A percentile compares a stretch with the other conserved stretches of the same genome.
Evolutionary conservation across 2,113 vertebrate genomes (phyloP).

Genomic region (Mormyrus lacerda): DNA sequence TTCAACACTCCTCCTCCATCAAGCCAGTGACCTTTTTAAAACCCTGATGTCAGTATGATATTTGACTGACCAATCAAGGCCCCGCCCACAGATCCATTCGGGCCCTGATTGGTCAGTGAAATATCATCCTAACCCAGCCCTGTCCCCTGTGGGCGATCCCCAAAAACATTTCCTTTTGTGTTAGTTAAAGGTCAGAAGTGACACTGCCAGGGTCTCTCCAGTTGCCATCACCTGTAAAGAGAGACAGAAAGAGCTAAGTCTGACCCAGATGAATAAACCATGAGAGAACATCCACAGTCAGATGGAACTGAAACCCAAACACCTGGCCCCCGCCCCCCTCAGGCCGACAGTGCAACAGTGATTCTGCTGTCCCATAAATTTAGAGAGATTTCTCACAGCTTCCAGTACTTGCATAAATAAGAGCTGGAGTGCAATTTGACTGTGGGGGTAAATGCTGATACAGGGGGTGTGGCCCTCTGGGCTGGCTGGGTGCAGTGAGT

Average conservation of each 20-base stretch:
- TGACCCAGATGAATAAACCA: not conserved
- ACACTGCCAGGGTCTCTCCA: not conserved
- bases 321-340: not conserved
- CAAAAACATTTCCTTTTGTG: not conserved
- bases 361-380: not conserved
- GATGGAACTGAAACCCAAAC: not conserved
- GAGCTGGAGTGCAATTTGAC: not conserved
- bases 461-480: not conserved
- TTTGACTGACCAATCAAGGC: not conserved
- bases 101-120: not conserved
- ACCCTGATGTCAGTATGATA: not conserved
- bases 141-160: not conserved
- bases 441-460: not conserved
- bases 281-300: not conserved
- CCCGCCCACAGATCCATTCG: not conserved
- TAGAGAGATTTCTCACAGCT: not conserved
- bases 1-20: not conserved
- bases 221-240: not conserved
- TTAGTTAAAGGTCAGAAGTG: not conserved
- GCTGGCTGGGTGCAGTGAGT: not conserved
- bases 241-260: not conserved
- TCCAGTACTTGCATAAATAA: not conserved
- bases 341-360: not conserved
- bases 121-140: not conserved
- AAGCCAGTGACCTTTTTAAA: not conserved